Evolutionary conservation across 2,113 vertebrate genomes (phyloP), one percentile per base, ranked within the genome.

Genomic region (Osmerus mordax): DNA sequence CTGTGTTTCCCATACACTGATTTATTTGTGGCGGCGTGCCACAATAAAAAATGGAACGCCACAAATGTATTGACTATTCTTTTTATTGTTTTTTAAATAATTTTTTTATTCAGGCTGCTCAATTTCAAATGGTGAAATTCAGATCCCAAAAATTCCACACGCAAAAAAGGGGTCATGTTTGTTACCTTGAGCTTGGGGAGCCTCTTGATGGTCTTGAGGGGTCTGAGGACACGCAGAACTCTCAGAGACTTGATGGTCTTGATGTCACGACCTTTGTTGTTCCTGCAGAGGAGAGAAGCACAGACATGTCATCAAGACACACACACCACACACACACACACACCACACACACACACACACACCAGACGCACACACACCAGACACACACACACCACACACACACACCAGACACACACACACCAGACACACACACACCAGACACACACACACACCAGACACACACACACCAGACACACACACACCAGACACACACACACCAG

Each of bases 171-270:
- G 2, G 29, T 3, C 29, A 32, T 64, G 28, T n/a, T 25, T 41
- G 70, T 66, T 88, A 97, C 97, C 96, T 99, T 99, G 71, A 99
- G 93, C 85, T 99, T 99, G n/a, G 97, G 97, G 74, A 99, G 91
- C 21, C 97, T 93, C 84, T 99, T 99, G 88, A 99, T 99, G 66
- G 97, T 99, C 88, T 99, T 99, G 83, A 99, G 90, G 0, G 97
- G 97, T 75, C 97, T 91, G 76, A 99, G 91, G 62, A 99, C 97
- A 13, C 97, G 91, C 6, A 99, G 85, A 36, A 99, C 97, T 74
- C 97, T 92, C 25, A 99, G 91, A 67, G 97, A 99, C 86, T 99
- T 99, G 88, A 99, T 99, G 65, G 97, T 99, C 89, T 99, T 99
- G 83, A 99, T 99, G 89, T 99, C 97, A 21, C 96, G 91, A 3